Conservation (phyloP, 2,888 invertebrate genomes). For the Nymphalis c-album region DNA sequence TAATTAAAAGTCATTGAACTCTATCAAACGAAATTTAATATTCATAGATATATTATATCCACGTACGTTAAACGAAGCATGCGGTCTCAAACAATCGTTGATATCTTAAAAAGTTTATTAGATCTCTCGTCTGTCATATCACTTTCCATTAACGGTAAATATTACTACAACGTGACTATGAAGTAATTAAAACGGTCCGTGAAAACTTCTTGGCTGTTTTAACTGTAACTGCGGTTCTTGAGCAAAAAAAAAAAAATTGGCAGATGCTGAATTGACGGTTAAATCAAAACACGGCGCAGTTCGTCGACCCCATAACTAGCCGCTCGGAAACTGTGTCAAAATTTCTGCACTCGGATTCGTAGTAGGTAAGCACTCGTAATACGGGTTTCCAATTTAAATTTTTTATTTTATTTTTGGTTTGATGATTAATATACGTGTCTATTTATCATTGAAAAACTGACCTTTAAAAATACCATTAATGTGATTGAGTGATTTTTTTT, state of each 20-base stretch:
- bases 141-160: constrained; percentile 75
- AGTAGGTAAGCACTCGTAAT: constrained; percentile 3
- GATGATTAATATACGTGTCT: neutral
- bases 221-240: constrained; percentile 67
- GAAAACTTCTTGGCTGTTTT: constrained; percentile 62
- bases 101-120: constrained; percentile 11
- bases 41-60: neutral
- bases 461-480: neutral
- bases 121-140: constrained; percentile 49
- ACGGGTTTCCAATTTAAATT: neutral
- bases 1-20: constrained; percentile 20
- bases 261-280: constrained; percentile 68
- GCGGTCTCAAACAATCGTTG: constrained; percentile 9
- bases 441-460: too few relatives aligned
- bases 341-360: constrained; percentile 24
- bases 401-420: neutral
- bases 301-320: constrained; percentile 52
- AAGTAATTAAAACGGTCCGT: constrained; percentile 78
- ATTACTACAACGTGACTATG: constrained; percentile 71
- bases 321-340: constrained; percentile 37
- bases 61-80: neutral
- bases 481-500: neutral
- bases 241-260: constrained; percentile 54
- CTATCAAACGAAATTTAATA: constrained; percentile 2
- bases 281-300: constrained; percentile 66